Evolutionary conservation across 2,888 invertebrate genomes (phyloP), one percentile per base, ranked within the genome.

Genomic region (Campaea margaritaria): DNA sequence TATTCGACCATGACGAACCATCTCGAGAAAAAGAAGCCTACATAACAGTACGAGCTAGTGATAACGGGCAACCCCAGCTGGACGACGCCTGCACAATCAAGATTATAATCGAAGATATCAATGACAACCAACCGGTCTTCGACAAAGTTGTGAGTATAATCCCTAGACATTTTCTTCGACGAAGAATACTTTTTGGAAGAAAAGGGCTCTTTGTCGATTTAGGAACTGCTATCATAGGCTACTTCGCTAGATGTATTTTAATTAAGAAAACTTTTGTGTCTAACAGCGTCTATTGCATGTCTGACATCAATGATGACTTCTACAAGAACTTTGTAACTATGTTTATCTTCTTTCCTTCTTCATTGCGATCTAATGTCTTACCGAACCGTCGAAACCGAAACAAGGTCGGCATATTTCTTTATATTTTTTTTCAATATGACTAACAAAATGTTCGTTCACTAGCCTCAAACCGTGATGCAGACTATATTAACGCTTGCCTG

Each of bases 31-130:
- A 95, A 87, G 97, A 95, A 89, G 95, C 93, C 62, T 97, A 97
- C 78, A 94, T 97, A 49, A 98, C 97, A 34, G 97, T 99, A 8
- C 95, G 97, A 82, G 99, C 98, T 0, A 97, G 96, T 58, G 99
- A 99, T 89, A 97, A 98, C 83, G 99, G 99, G 0, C 94, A 95
- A 69, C 98, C 98, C 0, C 95, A 96, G 47, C 91, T 99, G 52
- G 97, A 97, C 73, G 98, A 98, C 76, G 96, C 97, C 55, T 99
- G 99, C 87, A 98, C 98, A 5, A 97, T 99, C 83, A 97, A 96
- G 92, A 96, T 98, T 55, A 95, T 95, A 65, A 96, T 99, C 67
- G 95, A 95, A 78, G 99, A 99, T 87, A 95, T 97, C 79, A 99
- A 99, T 89, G 99, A 99, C 85, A 99, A 99, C 81, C 92, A 89